These are phyloP conservation scores for Oophaga sylvatica DNA, from an alignment of 2,797 vertebrate genomes.

Conservation along the genomic window DNA sequence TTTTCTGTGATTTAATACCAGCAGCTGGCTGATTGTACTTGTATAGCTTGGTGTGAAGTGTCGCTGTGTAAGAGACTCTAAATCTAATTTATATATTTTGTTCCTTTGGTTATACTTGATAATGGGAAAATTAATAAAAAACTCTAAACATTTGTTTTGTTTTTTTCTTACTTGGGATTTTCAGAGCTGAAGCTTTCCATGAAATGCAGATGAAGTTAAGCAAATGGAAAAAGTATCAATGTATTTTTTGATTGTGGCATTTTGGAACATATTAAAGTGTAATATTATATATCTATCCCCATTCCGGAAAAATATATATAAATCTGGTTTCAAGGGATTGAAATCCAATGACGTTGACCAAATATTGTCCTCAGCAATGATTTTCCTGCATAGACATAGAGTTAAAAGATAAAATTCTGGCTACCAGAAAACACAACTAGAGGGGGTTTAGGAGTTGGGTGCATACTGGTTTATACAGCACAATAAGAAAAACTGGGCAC, in stretches of 20 bases:
- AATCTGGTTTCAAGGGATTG: background rate
- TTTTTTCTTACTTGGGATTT: background rate
- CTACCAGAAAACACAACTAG: too few relatives aligned
- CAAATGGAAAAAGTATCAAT: background rate
- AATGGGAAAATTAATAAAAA: background rate
- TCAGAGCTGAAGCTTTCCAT: background rate
- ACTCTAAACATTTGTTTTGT: background rate
- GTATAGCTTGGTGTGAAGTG: background rate
- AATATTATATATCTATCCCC: background rate
- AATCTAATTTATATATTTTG: background rate
- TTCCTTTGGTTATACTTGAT: background rate
- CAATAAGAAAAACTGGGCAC: too few relatives aligned
- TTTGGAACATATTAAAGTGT: background rate
- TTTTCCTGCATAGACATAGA: too few relatives aligned
- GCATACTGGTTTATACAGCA: too few relatives aligned
- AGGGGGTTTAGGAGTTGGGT: too few relatives aligned
- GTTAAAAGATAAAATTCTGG: too few relatives aligned
- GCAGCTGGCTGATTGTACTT: constrained; percentile 1
- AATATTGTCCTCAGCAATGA: background rate
- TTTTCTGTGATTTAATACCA: background rate
- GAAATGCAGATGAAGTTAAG: background rate
- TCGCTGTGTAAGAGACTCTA: background rate
- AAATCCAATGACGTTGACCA: background rate
- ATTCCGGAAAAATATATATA: background rate
- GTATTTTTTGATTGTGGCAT: background rate